phyloP scores from a whole-genome alignment of 2,888 invertebrate genomes.

The Clivina fossor region DNA sequence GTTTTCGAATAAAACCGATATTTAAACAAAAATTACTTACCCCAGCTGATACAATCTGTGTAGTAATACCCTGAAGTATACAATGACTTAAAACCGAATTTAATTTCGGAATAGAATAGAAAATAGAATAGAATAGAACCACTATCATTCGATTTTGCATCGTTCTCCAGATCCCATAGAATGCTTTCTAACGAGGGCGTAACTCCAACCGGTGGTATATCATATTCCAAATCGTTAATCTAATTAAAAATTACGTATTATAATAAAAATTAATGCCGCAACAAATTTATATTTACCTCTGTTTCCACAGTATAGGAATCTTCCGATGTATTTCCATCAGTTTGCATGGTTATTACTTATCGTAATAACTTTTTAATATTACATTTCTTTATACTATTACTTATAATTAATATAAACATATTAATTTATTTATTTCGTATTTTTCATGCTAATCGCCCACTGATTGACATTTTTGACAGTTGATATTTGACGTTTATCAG shows the following conservation, averaged over 20 bases:
- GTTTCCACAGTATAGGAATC: conserved; percentile 25
- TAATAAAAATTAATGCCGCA: neutral
- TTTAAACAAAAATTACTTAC: conserved; percentile 55
- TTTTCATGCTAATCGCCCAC: too few relatives aligned
- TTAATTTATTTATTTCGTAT: too few relatives aligned
- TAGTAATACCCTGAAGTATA: conserved; percentile 83
- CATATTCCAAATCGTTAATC: conserved; percentile 81
- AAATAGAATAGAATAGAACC: conserved; percentile 57
- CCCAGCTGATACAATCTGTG: conserved; percentile 83
- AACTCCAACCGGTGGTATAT: conserved; percentile 73
- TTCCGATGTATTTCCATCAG: conserved; percentile 30
- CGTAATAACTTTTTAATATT: conserved; percentile 2
- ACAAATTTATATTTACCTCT: conserved; percentile 18
- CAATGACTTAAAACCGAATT: conserved; percentile 75
- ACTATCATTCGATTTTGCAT: conserved; percentile 61
- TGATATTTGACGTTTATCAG: too few relatives aligned
- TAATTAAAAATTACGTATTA: conserved; percentile 49
- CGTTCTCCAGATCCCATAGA: conserved; percentile 71
- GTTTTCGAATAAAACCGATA: conserved; percentile 11
- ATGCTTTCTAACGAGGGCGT: conserved; percentile 81
- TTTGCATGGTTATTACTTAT: conserved; percentile 15
- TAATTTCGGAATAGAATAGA: conserved; percentile 54
- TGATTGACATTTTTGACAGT: too few relatives aligned
- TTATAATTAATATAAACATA: too few relatives aligned
- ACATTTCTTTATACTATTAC: too few relatives aligned